Evolutionary conservation across 2,797 vertebrate genomes (phyloP), one percentile per base, ranked within the genome.

Genomic region (Limnodromus scolopaceus): DNA sequence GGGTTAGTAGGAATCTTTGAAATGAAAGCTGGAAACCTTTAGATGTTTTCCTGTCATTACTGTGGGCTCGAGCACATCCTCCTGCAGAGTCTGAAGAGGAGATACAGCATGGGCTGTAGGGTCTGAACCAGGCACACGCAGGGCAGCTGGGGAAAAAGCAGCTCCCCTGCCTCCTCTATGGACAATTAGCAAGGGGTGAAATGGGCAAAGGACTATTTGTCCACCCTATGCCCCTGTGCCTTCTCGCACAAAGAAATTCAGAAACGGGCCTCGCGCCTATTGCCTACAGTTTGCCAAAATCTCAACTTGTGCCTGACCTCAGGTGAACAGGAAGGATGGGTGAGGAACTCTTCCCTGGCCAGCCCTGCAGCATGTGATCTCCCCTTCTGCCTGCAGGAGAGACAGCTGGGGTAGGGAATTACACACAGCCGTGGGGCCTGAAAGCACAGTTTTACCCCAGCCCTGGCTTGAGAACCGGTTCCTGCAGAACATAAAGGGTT

Each of bases 1-100:
- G 75, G 84, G 54, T 92, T 85, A 75, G 68, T 14, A 85, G 65
- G 71, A 89, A 89, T 85, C 92, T 94, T 93, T 96, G 84, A 97
- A 95, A 93, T 65, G 48, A 87, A 87, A 85, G 41, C 75, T 89
- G 81, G 53, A 89, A 96, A 81, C 34, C 84, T 93, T 96, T 22
- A 92, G 94, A 92, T 91, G 53, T 95, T 92, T 89, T 77, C 36
- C 74, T 92, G 49, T 93, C 51, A 32, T 75, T 87, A 1, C 63
- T 68, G 71, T 84, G 90, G 78, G 55, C 74, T 94, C 12, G 11
- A 94, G 75, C 49, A 65, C 57, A 91, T 87, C 75, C 82, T 85
- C 49, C 75, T 82, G 86, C 75, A 75, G 49, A 60, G 57, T n/a
- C 55, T 91, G 86, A 60, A 74, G 84, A 72, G 45, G 34, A 83